A percentile compares a stretch with the other conserved stretches of the same genome.
phyloP scores from a whole-genome alignment of 2,797 vertebrate species.

The Trematomus bernacchii region DNA sequence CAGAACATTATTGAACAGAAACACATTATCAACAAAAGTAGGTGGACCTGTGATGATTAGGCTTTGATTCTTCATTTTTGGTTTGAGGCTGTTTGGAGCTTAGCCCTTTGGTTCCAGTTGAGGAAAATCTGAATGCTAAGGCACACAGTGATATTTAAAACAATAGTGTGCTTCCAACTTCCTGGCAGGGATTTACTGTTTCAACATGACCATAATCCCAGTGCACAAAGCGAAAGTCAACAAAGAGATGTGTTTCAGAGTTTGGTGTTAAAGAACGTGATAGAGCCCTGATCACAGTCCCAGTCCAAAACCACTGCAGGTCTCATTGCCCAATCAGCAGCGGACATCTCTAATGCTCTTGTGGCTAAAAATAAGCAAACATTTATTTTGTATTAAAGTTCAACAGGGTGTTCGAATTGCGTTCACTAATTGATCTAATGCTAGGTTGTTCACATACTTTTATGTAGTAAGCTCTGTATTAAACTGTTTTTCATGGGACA shows the following conservation, averaged over 20 bases:
- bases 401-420: not conserved
- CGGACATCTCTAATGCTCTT: slow-evolving; percentile 27
- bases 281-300: not conserved
- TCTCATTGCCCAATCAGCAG: slow-evolving; percentile 32
- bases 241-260: not conserved
- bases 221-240: not conserved
- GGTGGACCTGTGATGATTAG: not conserved
- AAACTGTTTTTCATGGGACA: too few species aligned
- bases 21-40: not conserved
- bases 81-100: not conserved
- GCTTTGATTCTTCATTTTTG: not conserved
- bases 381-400: not conserved
- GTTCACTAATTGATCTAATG: not conserved
- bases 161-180: not conserved
- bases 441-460: not conserved
- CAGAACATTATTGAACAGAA: not conserved
- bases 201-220: not conserved
- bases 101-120: slow-evolving; percentile 14
- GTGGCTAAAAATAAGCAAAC: slow-evolving; percentile 31
- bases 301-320: slow-evolving; percentile 2
- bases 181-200: slow-evolving; percentile 5
- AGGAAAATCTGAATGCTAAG: slow-evolving; percentile 12
- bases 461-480: too few species aligned
- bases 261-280: slow-evolving; percentile 15
- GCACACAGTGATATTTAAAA: slow-evolving; percentile 7